Evolutionary conservation across 2,113 vertebrate genomes (phyloP).

Genomic region (Leptodactylus fuscus): DNA sequence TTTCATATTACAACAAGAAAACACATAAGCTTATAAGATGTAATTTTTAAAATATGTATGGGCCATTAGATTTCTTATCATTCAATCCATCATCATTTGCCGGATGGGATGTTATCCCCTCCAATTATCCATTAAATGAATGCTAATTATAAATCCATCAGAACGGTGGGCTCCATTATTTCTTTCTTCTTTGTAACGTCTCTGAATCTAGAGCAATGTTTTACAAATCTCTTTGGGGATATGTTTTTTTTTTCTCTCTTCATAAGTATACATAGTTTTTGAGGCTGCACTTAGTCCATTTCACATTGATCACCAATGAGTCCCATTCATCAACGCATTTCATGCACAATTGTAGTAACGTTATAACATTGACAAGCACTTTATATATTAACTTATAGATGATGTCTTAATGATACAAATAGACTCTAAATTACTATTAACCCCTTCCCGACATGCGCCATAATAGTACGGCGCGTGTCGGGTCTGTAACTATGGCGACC

Average conservation of each 20-base stretch:
- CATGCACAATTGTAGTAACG: slow-evolving; percentile 24
- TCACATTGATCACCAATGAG: no score
- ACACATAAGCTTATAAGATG: neutral
- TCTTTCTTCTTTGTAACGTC: neutral
- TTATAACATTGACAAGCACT: no score
- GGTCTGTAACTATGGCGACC: no score
- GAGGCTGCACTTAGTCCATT: slow-evolving; percentile 29
- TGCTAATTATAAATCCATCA: slow-evolving; percentile 48
- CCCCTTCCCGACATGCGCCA: no score
- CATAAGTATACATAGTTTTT: slow-evolving; percentile 12
- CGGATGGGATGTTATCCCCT: slow-evolving; percentile 2
- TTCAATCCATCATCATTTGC: slow-evolving; percentile 35
- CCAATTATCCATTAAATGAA: slow-evolving; percentile 33
- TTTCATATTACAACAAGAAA: neutral
- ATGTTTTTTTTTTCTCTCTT: neutral
- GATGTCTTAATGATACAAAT: no score
- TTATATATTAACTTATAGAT: no score
- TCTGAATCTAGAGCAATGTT: neutral
- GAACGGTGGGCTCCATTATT: slow-evolving; percentile 10
- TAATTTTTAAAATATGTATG: slow-evolving; percentile 17
- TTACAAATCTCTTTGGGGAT: slow-evolving; percentile 5
- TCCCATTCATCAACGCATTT: slow-evolving; percentile 3
- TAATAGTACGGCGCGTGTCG: no score
- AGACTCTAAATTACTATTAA: no score
- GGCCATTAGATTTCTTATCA: slow-evolving; percentile 22